Evolutionary conservation across 37 sponge, comb jelly and placozoan species (phyloP).

Genomic region (Mnemiopsis leidyi): DNA sequence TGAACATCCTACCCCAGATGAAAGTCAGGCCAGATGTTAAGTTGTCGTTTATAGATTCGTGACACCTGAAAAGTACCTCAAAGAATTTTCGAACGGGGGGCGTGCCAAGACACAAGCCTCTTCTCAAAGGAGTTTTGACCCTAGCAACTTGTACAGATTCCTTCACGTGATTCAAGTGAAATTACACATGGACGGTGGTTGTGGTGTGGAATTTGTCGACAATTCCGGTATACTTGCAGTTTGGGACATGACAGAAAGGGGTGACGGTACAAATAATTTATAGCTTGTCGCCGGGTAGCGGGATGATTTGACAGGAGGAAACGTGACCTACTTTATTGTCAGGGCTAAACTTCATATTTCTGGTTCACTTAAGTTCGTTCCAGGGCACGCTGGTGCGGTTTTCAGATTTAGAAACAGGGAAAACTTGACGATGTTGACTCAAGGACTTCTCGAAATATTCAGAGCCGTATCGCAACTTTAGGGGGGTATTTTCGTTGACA

Average conservation of each 20-base stretch:
- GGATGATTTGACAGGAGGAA: background rate
- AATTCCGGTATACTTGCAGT: background rate
- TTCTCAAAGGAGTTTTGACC: background rate
- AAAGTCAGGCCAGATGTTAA: no score
- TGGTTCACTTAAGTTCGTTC: no score
- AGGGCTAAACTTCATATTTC: no score
- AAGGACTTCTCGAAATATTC: background rate
- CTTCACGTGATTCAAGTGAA: background rate
- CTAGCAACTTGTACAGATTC: background rate
- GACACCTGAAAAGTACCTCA: no score
- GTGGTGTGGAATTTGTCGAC: background rate
- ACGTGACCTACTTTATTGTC: background rate
- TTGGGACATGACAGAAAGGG: background rate
- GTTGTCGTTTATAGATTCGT: no score
- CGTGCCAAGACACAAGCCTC: background rate
- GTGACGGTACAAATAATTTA: background rate
- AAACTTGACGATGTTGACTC: background rate
- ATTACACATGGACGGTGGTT: background rate
- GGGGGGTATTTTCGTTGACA: background rate
- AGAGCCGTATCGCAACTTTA: background rate
- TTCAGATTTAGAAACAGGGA: no score
- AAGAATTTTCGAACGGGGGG: background rate
- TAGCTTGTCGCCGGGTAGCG: no score
- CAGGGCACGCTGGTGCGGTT: no score
- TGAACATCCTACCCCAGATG: no score